Percentiles rank a stretch among this genome's conserved stretches.
Conservation (phyloP, 2,888 invertebrate species). For the Dicranocentrus wangi region DNA sequence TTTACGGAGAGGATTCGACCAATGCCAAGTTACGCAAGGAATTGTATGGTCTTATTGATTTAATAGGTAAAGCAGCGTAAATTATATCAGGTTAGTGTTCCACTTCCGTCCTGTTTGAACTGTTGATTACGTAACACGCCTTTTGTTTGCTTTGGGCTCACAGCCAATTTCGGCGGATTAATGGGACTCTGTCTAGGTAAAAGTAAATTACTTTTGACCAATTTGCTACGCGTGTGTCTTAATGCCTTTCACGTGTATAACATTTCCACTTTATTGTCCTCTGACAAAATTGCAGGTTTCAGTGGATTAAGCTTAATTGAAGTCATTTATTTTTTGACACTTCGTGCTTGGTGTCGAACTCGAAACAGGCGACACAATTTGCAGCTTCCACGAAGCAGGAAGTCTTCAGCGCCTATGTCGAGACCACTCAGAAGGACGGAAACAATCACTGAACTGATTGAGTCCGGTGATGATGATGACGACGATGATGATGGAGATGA, state of each 20-base stretch:
- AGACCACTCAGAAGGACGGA: constrained; percentile 34
- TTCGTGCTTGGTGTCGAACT: constrained; percentile 63
- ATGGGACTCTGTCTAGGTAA: constrained; percentile 61
- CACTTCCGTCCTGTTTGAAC: too few species aligned
- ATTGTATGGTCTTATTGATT: constrained; percentile 59
- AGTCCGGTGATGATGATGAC: constrained; percentile 1
- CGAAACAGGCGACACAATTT: constrained; percentile 11
- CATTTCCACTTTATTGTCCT: constrained; percentile 18
- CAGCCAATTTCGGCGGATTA: constrained; percentile 65
- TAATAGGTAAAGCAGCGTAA: constrained; percentile 60
- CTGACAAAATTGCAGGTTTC: constrained; percentile 59
- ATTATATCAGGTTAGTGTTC: too few species aligned
- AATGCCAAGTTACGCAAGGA: constrained; percentile 61
- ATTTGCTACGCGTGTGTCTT: not conserved
- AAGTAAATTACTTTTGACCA: not conserved
- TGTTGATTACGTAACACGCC: not conserved
- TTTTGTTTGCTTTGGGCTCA: not conserved
- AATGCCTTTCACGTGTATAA: too few species aligned
- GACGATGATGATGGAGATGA: not conserved
- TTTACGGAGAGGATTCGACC: constrained; percentile 60
- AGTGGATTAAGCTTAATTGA: constrained; percentile 68
- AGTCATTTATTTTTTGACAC: constrained; percentile 68
- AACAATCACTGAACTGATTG: constrained; percentile 35
- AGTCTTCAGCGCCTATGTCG: not conserved
- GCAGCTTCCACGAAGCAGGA: not conserved